Conservation (phyloP, 2,888 invertebrate genomes). For the Spatulosminthurus flaviceps region DNA sequence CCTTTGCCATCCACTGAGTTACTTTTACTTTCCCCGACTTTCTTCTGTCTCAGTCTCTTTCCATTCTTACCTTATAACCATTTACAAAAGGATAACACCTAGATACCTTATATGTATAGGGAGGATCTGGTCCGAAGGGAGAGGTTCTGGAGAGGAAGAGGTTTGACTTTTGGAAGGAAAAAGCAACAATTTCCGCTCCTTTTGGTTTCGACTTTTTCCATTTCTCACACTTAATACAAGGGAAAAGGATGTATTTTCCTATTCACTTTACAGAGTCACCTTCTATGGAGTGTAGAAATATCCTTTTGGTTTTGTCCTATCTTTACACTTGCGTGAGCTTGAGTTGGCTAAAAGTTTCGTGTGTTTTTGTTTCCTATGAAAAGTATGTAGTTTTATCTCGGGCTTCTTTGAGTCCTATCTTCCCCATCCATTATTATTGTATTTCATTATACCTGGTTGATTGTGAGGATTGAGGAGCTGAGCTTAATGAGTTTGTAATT, state of each 20-base stretch:
- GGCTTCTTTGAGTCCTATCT: neutral
- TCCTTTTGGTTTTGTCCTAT: slow-evolving; percentile 28
- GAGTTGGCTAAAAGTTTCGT: neutral
- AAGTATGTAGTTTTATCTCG: too few relatives aligned
- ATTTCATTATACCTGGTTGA: slow-evolving; percentile 41
- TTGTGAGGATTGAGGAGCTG: neutral
- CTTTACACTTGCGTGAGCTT: slow-evolving; percentile 40
- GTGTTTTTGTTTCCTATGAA: neutral
- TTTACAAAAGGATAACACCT: slow-evolving; percentile 24
- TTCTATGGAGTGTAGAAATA: neutral
- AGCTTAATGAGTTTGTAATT: slow-evolving; percentile 44
- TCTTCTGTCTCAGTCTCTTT: slow-evolving; percentile 11
- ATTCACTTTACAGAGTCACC: neutral
- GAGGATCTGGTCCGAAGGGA: neutral
- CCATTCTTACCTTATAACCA: neutral
- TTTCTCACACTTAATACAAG: neutral
- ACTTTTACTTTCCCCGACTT: slow-evolving; percentile 29
- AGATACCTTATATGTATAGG: neutral
- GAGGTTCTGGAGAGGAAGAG: neutral
- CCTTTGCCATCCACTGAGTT: slow-evolving; percentile 11
- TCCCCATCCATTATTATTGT: too few relatives aligned
- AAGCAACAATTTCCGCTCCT: slow-evolving; percentile 14
- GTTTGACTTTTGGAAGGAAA: neutral
- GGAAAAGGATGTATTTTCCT: neutral
- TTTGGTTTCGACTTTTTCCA: slow-evolving; percentile 4